Conservation (phyloP, 2,797 vertebrate species). For the Coranthus polyacanthus region DNA sequence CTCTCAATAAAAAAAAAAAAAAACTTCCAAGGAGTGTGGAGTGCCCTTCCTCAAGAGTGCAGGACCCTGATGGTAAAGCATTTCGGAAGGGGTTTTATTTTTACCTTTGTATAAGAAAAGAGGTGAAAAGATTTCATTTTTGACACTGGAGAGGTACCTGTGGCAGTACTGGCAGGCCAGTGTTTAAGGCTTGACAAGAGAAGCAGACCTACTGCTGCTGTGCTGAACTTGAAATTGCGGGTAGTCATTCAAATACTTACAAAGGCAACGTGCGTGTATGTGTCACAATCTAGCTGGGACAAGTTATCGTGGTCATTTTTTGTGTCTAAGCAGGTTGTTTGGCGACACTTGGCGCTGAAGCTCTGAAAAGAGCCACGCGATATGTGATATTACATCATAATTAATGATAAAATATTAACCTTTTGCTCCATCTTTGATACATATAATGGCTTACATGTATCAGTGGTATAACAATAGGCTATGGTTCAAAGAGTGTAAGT, state of each 20-base stretch:
- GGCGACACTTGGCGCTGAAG: too few species aligned
- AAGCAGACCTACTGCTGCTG: slow-evolving; percentile 32
- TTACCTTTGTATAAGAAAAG: slow-evolving; percentile 20
- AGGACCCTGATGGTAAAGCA: background rate
- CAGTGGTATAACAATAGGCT: too few species aligned
- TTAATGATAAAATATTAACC: too few species aligned
- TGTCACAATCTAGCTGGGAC: background rate
- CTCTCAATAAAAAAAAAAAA: slow-evolving; percentile 30
- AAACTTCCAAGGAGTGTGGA: background rate
- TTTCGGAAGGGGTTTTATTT: slow-evolving; percentile 19
- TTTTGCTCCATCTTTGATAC: too few species aligned
- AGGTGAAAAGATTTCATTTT: too few species aligned
- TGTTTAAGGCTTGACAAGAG: slow-evolving; percentile 37
- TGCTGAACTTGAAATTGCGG: slow-evolving; percentile 25
- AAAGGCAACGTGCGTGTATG: too few species aligned
- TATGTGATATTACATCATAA: too few species aligned
- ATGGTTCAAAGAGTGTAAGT: too few species aligned
- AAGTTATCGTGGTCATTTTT: background rate
- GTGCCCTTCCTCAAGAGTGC: background rate
- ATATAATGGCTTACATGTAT: too few species aligned
- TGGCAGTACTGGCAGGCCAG: background rate
- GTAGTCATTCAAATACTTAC: slow-evolving; percentile 25
- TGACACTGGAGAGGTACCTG: too few species aligned
- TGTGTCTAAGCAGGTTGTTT: too few species aligned
- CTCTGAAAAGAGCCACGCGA: too few species aligned